A percentile compares a stretch with the other conserved stretches of the same genome.
Evolutionary conservation across 1,140 invertebrate species (phyloP).

Genomic region (Trinorchestia longiramus): DNA sequence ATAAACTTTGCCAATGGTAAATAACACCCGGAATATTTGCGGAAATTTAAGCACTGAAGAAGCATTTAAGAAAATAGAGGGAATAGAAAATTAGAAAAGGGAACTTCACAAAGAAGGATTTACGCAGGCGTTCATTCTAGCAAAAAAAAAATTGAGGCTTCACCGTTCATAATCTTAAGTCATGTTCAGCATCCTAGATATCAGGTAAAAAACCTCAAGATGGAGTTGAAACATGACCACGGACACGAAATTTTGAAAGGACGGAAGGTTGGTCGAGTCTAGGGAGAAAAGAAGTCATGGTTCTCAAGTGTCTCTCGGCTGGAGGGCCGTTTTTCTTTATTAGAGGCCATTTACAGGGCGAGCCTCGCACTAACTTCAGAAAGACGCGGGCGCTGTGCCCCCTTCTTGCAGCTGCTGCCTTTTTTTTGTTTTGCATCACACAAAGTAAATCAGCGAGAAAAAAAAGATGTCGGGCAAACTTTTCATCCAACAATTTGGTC

Average conservation of each 20-base stretch:
- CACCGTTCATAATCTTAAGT: background rate
- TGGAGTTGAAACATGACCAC: background rate
- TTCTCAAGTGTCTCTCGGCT: background rate
- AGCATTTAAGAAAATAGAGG: background rate
- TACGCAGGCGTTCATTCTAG: background rate
- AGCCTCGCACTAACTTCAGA: constrained; percentile 3
- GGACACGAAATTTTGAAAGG: background rate
- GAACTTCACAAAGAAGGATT: background rate
- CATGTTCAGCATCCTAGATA: background rate
- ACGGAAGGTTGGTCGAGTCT: background rate
- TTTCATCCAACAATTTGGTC: background rate
- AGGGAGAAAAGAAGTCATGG: constrained; percentile 15
- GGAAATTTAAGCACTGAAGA: background rate
- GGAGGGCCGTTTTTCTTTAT: constrained; percentile 36
- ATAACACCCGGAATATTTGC: background rate
- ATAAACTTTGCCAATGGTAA: too few relatives aligned
- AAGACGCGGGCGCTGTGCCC: background rate
- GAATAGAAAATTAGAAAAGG: too few relatives aligned
- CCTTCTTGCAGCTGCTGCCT: background rate
- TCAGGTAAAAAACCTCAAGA: background rate
- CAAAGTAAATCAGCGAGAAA: background rate
- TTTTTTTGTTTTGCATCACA: background rate
- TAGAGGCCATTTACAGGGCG: constrained; percentile 31
- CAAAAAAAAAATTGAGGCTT: background rate
- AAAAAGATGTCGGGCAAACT: background rate